Evolutionary conservation across 2,797 vertebrate species (phyloP), one percentile per base, ranked within the genome.

Genomic region (Acanthornis magna): DNA sequence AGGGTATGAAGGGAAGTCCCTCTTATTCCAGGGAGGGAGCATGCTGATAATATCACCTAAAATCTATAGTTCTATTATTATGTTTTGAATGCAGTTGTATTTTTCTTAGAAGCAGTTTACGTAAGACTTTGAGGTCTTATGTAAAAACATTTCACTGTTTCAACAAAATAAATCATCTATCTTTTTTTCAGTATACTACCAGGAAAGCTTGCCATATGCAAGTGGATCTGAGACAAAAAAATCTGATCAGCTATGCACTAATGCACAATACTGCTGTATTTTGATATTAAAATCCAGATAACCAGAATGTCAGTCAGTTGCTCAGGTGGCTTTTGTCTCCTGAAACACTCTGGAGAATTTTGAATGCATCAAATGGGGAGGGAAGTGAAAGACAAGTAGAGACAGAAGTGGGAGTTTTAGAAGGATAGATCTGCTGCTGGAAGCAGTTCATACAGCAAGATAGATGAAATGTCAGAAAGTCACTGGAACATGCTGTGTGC

Each of bases 401-500:
- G 53, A 74, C 50, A 95, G 71, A 91, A 90, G 91, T 96, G 86
- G 86, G 94, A 95, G 92, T 84, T 94, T 50, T 63, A 78, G 85
- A 71, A 95, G 81, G 78, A 58, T 80, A 81, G 81, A 81, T 94
- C 61, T 93, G 91, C 55, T 91, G 48, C 79, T 96, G 76, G 89
- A 95, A 95, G 73, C 51, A 75, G 76, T 95, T 95, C 54, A 47
- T 95, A 83, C 47, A 88, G 78, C 55, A 92, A 95, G 91, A 92
- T 32, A 88, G 91, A 96, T 95, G 86, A 88, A 94, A 72, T 95
- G 94, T 95, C 93, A 96, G 72, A 84, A 91, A 96, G 94, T 90
- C 94, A 91, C 62, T 91, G 89, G 94, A 95, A 94, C 93, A 89
- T 95, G 90, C 91, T 96, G 91, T 95, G 92, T 94, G 84, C 90